Evolutionary conservation across 2,797 vertebrate genomes (phyloP).

Genomic region (Falco peregrinus): DNA sequence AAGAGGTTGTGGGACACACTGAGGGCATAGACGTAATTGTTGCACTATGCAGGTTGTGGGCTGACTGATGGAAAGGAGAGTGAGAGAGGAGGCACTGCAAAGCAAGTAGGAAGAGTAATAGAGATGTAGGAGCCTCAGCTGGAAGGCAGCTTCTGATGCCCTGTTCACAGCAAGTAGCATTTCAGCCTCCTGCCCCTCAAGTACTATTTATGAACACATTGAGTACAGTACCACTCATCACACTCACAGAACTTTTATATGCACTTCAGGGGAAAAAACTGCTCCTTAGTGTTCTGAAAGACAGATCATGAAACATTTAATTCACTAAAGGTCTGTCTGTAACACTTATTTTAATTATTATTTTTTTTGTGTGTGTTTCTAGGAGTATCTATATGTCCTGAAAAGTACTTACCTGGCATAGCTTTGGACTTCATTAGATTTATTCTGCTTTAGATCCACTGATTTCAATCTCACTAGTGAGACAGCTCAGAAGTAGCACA

Average conservation of each 20-base stretch:
- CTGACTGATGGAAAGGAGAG: not conserved
- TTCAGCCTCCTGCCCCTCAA: not conserved
- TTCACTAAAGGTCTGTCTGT: not conserved
- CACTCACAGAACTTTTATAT: not conserved
- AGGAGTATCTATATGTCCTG: not conserved
- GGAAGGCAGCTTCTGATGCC: not conserved
- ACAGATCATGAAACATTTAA: not conserved
- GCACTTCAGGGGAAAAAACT: not conserved
- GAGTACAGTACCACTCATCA: accelerated
- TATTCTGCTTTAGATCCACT: not conserved
- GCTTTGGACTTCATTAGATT: not conserved
- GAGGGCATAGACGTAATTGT: not conserved
- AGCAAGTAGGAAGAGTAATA: not conserved
- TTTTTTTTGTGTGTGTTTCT: not conserved
- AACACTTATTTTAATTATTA: not conserved
- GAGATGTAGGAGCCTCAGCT: not conserved
- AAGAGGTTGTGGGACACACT: not conserved
- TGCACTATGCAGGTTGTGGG: not conserved
- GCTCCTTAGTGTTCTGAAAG: not conserved
- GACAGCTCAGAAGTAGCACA: not conserved
- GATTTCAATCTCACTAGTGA: not conserved
- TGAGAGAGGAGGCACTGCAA: not conserved
- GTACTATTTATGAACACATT: not conserved
- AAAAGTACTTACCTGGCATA: not conserved
- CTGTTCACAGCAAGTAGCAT: not conserved